Evolutionary conservation across 2,888 invertebrate genomes (phyloP).

Genomic region (Lycophotia porphyrea): DNA sequence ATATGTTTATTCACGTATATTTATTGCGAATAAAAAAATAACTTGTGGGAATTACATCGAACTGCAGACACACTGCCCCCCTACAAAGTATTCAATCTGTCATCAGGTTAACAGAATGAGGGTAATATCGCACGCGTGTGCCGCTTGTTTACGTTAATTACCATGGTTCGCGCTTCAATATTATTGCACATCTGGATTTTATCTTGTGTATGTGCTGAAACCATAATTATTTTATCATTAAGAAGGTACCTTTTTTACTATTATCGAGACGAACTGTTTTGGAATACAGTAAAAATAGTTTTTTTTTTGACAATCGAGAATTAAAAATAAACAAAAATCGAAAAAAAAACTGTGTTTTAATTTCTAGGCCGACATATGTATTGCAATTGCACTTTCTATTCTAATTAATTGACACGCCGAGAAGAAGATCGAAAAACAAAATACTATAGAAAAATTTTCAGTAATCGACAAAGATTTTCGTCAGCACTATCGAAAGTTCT

Average conservation of each 20-base stretch:
- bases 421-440: background rate
- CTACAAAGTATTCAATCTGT: constrained; percentile 49
- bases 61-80: constrained; percentile 30
- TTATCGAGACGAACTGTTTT: background rate
- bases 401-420: background rate
- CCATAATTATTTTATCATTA: background rate
- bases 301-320: background rate
- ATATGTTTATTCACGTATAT: background rate
- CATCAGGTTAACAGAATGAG: constrained; percentile 43
- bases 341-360: background rate
- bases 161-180: constrained; percentile 46
- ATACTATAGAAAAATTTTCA: constrained; percentile 7
- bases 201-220: constrained; percentile 19
- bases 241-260: background rate
- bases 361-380: background rate
- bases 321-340: too few relatives aligned
- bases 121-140: constrained; percentile 56
- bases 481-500: constrained; percentile 64
- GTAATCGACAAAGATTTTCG: constrained; percentile 53
- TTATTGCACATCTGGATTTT: constrained; percentile 51
- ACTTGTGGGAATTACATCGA: background rate
- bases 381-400: background rate
- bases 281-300: background rate
- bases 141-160: constrained; percentile 42
- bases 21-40: background rate